Evolutionary conservation across 2,888 invertebrate species (phyloP), one percentile per base, ranked within the genome.

Genomic region (Limenitis camilla): DNA sequence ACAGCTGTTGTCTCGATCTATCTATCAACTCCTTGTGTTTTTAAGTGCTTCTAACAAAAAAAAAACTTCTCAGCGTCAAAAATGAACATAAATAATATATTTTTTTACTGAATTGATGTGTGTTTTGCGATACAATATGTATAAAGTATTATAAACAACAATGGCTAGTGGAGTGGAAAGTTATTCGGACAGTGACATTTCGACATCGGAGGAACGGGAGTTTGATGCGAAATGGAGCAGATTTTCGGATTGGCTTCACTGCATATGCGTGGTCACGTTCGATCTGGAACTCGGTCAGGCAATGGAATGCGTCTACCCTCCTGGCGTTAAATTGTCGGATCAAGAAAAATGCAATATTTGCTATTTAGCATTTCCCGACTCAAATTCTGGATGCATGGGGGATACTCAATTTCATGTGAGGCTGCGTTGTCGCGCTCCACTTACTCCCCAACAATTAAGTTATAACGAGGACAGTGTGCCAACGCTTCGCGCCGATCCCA

Each of bases 381-480:
- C 99, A 0, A 99, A 99, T 88, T 98, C 98, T 3, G 97, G 98
- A 49, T 97, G 98, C 76, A 98, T 98, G 96, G 98, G 98, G 45
- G 98, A 99, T 77, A 99, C 98, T 43, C 96, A 95, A 78, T 99
- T 98, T 81, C 97, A 98, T 73, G 96, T 99, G 70, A 90, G 98
- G 58, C 90, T 99, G 61, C 92, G 96, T 53, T 88, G 84, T 41
- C 89, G 91, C 55, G 78, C 84, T 58, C 79, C 79, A 29, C 77
- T 89, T 52, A 83, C 87, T 46, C 81, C 84, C 48, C 89, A 90
- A 61, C 92, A 92, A 66, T 69, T 83, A 56, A 74, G 83, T 44
- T 97, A 96, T 72, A 96, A 97, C 71, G 89, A 90, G 42, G 92
- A 92, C 61, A 93, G 94, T 68, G 92, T 94, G 35, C 89, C 92